A percentile compares a stretch with the other conserved stretches of the same genome.
Conservation (phyloP, 2,888 invertebrate species). For the Trichacis sp. region DNA sequence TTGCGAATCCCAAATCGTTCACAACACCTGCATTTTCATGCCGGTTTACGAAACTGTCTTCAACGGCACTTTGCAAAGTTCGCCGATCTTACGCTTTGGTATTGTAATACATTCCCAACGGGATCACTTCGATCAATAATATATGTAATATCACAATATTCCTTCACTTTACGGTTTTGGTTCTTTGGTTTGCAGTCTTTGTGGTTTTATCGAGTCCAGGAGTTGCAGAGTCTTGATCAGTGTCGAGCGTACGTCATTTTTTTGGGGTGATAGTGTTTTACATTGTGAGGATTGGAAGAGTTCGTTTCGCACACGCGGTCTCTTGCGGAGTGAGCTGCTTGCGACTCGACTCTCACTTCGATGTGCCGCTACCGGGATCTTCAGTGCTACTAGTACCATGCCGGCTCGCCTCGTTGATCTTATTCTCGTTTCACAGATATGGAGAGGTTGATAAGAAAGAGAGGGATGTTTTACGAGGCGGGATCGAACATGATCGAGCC, state of each 20-base stretch:
- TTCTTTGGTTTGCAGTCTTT: constrained; percentile 2
- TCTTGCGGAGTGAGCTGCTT: constrained; percentile 12
- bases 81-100: not conserved
- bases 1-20: not conserved
- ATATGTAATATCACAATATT: not conserved
- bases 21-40: not conserved
- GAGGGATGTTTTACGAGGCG: constrained; percentile 26
- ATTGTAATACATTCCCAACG: too few species aligned
- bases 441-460: constrained; percentile 50
- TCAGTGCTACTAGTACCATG: constrained; percentile 57
- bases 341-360: constrained; percentile 28
- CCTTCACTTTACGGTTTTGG: not conserved
- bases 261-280: not conserved
- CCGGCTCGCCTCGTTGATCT: constrained; percentile 56
- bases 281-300: too few species aligned
- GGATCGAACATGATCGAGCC: constrained; percentile 22
- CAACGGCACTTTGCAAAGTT: too few species aligned
- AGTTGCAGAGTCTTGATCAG: not conserved
- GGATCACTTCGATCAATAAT: too few species aligned
- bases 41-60: too few species aligned
- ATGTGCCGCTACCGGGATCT: constrained; percentile 55
- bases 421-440: constrained; percentile 54
- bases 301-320: not conserved
- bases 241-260: too few species aligned
- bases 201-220: not conserved